phyloP scores from a whole-genome alignment of 2,888 invertebrate species.

The Trachelus tabidus region DNA sequence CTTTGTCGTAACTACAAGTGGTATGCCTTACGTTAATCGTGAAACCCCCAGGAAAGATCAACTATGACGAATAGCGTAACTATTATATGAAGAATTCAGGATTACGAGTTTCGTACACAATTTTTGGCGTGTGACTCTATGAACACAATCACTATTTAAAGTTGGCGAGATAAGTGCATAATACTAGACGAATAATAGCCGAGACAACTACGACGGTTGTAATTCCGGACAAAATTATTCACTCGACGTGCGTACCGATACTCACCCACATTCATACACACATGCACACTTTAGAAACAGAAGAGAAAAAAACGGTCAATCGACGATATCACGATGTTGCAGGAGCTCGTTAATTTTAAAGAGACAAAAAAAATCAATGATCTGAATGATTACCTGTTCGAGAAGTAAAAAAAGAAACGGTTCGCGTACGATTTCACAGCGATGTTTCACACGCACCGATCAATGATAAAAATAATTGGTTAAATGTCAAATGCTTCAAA shows the following conservation, averaged over 20 bases:
- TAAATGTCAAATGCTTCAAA: conserved; percentile 29
- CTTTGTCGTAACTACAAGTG: conserved; percentile 53
- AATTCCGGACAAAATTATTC: not conserved
- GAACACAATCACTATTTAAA: conserved; percentile 45
- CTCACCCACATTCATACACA: not conserved
- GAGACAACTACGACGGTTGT: conserved; percentile 7
- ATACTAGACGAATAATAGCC: conserved; percentile 14
- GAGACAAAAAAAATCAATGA: not conserved
- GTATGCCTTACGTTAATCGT: conserved; percentile 37
- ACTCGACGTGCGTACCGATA: not conserved
- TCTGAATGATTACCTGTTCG: not conserved
- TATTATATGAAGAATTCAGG: not conserved
- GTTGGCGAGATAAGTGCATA: conserved; percentile 33
- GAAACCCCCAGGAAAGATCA: conserved; percentile 45
- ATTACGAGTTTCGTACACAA: not conserved
- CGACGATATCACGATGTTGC: not conserved
- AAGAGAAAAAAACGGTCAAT: not conserved
- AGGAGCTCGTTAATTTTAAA: not conserved
- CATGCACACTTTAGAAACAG: not conserved
- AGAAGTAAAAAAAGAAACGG: not conserved
- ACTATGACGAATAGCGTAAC: conserved; percentile 24
- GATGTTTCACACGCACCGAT: not conserved
- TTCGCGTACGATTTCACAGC: not conserved
- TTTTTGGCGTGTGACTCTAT: conserved; percentile 23
- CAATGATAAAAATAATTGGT: conserved; percentile 27